Evolutionary conservation across 2,113 vertebrate species (phyloP), one percentile per base, ranked within the genome.

Genomic region (Rafetus swinhoei): DNA sequence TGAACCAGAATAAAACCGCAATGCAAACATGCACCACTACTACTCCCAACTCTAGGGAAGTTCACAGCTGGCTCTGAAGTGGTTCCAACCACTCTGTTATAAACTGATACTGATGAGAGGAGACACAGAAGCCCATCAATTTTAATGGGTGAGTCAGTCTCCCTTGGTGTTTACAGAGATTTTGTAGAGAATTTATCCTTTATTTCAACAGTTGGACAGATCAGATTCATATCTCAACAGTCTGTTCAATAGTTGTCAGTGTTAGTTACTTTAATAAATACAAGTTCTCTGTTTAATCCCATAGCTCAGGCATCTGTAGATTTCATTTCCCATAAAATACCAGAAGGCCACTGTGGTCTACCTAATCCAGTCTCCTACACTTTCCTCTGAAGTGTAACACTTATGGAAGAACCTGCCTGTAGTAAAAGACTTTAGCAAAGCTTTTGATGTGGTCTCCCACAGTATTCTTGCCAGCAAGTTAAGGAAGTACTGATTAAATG

Each of bases 21-120:
- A 0, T 22, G 59, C 35, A 56, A 84, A 3, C 13, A 9, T 4
- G 2, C 7, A 6, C 50, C 57, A 74, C 0, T 0, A 2, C 65
- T 21, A 74, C 0, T 7, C 2, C 32, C 16, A 69, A 76, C 3
- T 3, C 5, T 18, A 0, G 0, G 57, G 69, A 45, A 16, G 12
- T 69, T 53, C 59, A 29, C 22, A 32, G 12, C 60, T n/a, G 53
- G 29, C 53, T 84, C 27, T 81, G 62, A 0, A 3, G 59, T 16
- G 15, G 21, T 85, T 89, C 52, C 57, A 86, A 87, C 18, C 53
- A 77, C 45, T 45, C 52, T 82, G 6, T 2, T 53, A 82, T 80
- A 81, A 82, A 79, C 76, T 5, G 10, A 21, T 56, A 76, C 25
- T 16, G 10, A 8, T 13, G n/a, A 89, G 82, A 93, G 84, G 39